Evolutionary conservation across 2,888 invertebrate genomes (phyloP).

Genomic region (Campoplex nolae): DNA sequence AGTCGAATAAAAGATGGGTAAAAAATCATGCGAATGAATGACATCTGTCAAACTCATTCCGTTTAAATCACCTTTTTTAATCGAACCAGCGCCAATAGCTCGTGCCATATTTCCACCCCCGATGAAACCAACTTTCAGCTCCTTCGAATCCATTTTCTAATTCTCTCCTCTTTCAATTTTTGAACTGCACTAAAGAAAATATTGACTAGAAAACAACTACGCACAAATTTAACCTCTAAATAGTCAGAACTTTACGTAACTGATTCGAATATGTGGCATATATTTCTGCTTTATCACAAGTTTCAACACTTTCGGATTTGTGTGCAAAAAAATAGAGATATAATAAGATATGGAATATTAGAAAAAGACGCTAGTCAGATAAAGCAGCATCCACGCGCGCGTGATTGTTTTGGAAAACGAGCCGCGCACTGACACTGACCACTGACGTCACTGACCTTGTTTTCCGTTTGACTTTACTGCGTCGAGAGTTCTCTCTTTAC

Average conservation of each 20-base stretch:
- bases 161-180: neutral
- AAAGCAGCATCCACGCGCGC: neutral
- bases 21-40: neutral
- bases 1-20: neutral
- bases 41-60: neutral
- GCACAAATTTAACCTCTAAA: constrained; percentile 26
- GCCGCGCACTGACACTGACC: neutral
- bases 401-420: neutral
- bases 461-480: neutral
- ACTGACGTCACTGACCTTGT: neutral
- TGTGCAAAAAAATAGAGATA: neutral
- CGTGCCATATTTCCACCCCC: constrained; percentile 97
- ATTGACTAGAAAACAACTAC: neutral
- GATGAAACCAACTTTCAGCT: constrained; percentile 90
- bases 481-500: neutral
- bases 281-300: neutral
- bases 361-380: neutral
- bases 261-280: neutral
- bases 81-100: constrained; percentile 92
- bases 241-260: constrained; percentile 26
- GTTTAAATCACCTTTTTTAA: constrained; percentile 87
- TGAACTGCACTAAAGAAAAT: neutral
- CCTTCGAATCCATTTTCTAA: constrained; percentile 57
- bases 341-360: neutral
- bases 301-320: neutral